Conservation (phyloP, 2,113 vertebrate genomes). For the Climacteris rufus region DNA sequence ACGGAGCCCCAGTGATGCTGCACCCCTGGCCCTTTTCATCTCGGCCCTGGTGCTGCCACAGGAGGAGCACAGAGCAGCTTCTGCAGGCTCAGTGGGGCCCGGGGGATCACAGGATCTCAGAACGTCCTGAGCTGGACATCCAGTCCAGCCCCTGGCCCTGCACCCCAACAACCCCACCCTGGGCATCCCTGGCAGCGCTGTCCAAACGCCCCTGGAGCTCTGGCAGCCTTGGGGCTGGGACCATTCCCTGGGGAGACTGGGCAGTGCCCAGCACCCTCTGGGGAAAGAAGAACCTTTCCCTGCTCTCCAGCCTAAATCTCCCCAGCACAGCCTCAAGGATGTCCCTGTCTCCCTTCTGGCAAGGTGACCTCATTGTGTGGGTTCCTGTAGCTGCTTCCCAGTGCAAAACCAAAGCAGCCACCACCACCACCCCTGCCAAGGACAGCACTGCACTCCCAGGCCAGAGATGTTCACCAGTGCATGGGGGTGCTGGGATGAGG, state of each 20-base stretch:
- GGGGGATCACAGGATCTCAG: neutral
- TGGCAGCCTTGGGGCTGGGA: neutral
- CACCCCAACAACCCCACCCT: neutral
- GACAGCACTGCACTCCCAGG: neutral
- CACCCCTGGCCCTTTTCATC: neutral
- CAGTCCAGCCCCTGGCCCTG: accelerated
- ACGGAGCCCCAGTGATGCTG: neutral
- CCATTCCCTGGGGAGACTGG: neutral
- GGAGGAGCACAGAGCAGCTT: neutral
- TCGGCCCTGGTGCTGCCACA: neutral
- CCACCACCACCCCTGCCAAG: neutral
- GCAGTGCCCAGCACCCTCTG: neutral
- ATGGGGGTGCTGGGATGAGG: neutral
- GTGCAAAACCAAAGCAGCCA: neutral
- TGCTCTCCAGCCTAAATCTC: neutral
- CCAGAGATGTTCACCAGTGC: neutral
- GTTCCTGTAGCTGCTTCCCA: accelerated
- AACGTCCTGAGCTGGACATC: neutral
- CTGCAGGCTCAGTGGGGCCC: neutral
- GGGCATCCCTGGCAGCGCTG: neutral
- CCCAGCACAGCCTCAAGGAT: neutral
- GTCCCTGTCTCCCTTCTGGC: neutral
- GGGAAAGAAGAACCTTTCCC: neutral
- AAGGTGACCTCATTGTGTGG: neutral
- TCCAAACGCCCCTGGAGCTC: neutral